These are phyloP conservation scores for Macaria notata DNA, from an alignment of 2,888 invertebrate genomes.

Conservation along the genomic window DNA sequence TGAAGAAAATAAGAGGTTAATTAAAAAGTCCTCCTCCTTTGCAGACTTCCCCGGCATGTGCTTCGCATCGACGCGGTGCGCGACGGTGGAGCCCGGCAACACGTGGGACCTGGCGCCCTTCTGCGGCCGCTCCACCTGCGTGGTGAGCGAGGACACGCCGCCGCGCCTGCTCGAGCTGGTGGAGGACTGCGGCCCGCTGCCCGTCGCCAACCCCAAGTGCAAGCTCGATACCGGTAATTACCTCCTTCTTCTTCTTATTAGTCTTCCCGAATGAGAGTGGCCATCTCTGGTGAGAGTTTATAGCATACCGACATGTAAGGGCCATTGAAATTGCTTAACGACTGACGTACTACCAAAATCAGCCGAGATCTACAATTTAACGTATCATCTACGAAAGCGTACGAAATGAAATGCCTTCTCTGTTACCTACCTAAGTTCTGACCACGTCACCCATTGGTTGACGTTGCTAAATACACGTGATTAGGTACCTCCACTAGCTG, in stretches of 20 bases:
- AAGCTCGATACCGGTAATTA: constrained; percentile 85
- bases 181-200: constrained; percentile 94
- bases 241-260: too few relatives aligned
- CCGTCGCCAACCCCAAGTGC: constrained; percentile 93
- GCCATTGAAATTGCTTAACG: not conserved
- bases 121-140: constrained; percentile 95
- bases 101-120: constrained; percentile 94
- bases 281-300: too few relatives aligned
- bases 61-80: constrained; percentile 94
- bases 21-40: not conserved
- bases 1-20: not conserved
- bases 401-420: too few relatives aligned
- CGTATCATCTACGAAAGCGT: too few relatives aligned
- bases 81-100: constrained; percentile 92
- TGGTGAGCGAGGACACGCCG: constrained; percentile 88
- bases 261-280: too few relatives aligned
- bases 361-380: too few relatives aligned
- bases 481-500: too few relatives aligned
- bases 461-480: too few relatives aligned
- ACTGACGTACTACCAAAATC: too few relatives aligned
- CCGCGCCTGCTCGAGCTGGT: constrained; percentile 91
- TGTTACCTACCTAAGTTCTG: too few relatives aligned
- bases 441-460: too few relatives aligned
- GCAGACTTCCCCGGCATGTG: constrained; percentile 94
- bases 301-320: not conserved